Conservation (phyloP, 1,140 invertebrate species). For the Brachionus rotundiformis region DNA sequence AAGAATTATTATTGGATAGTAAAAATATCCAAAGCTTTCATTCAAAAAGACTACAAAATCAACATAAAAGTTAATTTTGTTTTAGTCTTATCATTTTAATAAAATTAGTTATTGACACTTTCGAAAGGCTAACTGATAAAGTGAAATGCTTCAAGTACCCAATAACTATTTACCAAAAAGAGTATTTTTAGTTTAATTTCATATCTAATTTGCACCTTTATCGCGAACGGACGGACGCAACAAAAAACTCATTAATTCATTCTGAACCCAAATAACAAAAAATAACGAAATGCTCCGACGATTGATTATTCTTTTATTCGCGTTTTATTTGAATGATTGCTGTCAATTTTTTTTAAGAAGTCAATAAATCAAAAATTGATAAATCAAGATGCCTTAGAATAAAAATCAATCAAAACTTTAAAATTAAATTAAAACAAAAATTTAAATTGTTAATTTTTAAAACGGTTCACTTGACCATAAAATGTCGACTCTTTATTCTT, state of each 20-base stretch:
- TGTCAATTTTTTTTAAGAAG: conserved; percentile 18
- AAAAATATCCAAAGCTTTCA: background rate
- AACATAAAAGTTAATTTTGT: background rate
- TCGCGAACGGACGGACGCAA: background rate
- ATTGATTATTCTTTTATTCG: background rate
- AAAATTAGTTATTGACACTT: conserved; percentile 30
- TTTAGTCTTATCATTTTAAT: conserved; percentile 28
- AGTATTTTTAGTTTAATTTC: background rate
- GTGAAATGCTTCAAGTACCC: conserved; percentile 3
- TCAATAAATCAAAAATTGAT: conserved; percentile 41
- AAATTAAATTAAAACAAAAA: conserved; percentile 15
- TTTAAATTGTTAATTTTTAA: conserved; percentile 26
- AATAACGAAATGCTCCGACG: background rate
- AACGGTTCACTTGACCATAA: background rate
- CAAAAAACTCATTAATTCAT: conserved; percentile 2
- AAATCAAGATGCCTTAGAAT: background rate
- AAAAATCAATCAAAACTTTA: conserved; percentile 33
- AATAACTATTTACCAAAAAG: background rate
- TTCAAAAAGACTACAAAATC: background rate
- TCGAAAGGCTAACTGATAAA: conserved; percentile 8
- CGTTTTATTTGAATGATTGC: conserved; percentile 39
- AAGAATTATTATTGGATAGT: background rate
- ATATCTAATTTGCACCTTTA: background rate
- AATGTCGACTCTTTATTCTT: background rate
- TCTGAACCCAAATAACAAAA: background rate